phyloP scores from a whole-genome alignment of 2,888 invertebrate species.

The Eupithecia exiguata region DNA sequence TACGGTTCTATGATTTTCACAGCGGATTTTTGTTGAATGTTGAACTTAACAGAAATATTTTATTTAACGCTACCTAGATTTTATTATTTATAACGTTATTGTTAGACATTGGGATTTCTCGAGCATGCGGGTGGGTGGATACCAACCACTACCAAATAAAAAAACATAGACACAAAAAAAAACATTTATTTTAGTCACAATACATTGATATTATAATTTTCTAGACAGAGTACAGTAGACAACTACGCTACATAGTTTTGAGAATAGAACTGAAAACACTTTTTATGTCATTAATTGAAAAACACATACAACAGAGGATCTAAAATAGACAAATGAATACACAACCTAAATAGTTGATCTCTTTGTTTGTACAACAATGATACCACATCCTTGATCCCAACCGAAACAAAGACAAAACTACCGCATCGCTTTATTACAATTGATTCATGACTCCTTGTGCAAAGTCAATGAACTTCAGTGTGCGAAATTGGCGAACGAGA shows the following conservation, averaged over 20 bases:
- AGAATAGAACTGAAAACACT: background rate
- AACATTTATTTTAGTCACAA: background rate
- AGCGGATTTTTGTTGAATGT: background rate
- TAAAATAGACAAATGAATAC: slow-evolving; percentile 9
- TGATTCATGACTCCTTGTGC: slow-evolving; percentile 65
- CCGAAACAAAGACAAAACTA: slow-evolving; percentile 54
- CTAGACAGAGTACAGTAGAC: background rate
- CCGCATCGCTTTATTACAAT: slow-evolving; percentile 64
- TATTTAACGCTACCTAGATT: background rate
- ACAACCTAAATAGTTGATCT: slow-evolving; percentile 26
- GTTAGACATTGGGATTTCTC: background rate
- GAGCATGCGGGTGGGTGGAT: background rate
- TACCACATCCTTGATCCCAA: slow-evolving; percentile 47
- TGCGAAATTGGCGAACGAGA: slow-evolving; percentile 80
- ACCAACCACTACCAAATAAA: background rate
- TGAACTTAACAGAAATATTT: background rate
- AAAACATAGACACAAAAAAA: background rate
- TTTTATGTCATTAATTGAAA: background rate
- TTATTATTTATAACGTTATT: background rate
- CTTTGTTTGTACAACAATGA: slow-evolving; percentile 48
- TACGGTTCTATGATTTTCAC: background rate
- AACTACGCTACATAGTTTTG: background rate
- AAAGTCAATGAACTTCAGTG: slow-evolving; percentile 79
- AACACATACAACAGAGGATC: background rate
- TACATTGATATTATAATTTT: background rate